These are phyloP conservation scores for Varanus salvator DNA, from an alignment of 2,113 vertebrate genomes.

Conservation along the genomic window DNA sequence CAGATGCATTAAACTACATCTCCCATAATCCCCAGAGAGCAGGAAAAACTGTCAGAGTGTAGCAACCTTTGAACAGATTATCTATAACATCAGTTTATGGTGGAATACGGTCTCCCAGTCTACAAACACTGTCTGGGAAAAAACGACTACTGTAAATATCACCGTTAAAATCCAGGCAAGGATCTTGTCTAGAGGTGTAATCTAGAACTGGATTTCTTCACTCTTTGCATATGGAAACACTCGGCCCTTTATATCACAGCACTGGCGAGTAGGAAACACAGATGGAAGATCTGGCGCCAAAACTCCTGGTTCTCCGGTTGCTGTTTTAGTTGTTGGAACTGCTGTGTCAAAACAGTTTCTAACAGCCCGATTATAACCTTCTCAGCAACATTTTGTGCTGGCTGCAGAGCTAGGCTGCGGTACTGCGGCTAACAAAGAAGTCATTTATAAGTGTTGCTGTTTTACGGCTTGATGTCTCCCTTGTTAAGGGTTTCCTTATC, in stretches of 20 bases:
- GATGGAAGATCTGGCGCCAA: neutral
- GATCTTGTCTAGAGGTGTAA: neutral
- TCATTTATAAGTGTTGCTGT: constrained; percentile 37
- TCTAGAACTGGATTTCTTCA: neutral
- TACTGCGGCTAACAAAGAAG: constrained; percentile 38
- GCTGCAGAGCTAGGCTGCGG: constrained; percentile 19
- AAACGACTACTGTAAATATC: neutral
- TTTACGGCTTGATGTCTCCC: constrained; percentile 19
- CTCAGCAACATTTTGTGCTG: constrained; percentile 52
- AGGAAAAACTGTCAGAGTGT: neutral
- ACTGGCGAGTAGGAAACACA: neutral
- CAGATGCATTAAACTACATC: no score
- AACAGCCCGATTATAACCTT: constrained; percentile 36
- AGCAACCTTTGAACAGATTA: neutral
- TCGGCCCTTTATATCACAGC: neutral
- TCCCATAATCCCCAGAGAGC: no score
- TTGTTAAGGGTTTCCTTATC: constrained; percentile 46
- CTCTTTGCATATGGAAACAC: neutral
- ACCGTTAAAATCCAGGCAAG: neutral
- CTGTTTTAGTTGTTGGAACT: neutral
- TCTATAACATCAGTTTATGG: neutral
- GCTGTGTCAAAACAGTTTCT: neutral
- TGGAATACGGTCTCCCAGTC: neutral
- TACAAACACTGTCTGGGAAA: neutral
- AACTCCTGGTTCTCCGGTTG: neutral